phyloP scores from a whole-genome alignment of 2,888 invertebrate genomes.

The Andrena dorsata region DNA sequence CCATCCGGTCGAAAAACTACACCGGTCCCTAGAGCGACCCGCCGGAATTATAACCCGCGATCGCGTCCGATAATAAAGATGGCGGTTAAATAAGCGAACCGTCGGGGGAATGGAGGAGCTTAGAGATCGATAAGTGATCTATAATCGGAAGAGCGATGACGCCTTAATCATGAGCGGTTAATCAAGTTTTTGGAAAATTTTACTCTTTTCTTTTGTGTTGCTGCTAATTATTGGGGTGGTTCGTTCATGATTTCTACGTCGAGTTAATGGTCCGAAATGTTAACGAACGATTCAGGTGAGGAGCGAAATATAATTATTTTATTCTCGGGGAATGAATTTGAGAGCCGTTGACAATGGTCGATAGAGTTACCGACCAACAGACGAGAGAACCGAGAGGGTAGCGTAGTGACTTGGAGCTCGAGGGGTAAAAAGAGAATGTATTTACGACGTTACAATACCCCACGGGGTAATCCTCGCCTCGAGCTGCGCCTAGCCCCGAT shows the following conservation, averaged over 20 bases:
- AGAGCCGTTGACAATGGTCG: constrained; percentile 73
- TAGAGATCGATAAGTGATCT: constrained; percentile 41
- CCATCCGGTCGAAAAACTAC: constrained; percentile 68
- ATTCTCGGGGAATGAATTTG: constrained; percentile 33
- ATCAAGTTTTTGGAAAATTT: not conserved
- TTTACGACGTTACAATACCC: constrained; percentile 85
- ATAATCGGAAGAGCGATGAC: not conserved
- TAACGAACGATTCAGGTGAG: not conserved
- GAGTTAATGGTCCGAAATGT: not conserved
- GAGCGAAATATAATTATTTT: constrained; percentile 33
- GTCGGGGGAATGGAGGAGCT: not conserved
- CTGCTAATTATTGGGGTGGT: not conserved
- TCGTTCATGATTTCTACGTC: too few species aligned
- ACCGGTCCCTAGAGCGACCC: constrained; percentile 28
- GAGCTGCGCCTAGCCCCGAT: constrained; percentile 70
- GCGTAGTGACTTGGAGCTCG: constrained; percentile 63
- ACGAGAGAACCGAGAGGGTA: constrained; percentile 44
- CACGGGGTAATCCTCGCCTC: constrained; percentile 82
- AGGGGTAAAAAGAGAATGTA: constrained; percentile 78
- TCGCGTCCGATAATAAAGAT: constrained; percentile 59
- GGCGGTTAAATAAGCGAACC: constrained; percentile 22
- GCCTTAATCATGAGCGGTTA: not conserved
- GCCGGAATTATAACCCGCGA: constrained; percentile 60
- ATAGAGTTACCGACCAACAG: constrained; percentile 71
- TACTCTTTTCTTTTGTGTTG: not conserved